Base-by-base conservation (phyloP, 2,113 vertebrate species). In the Columba livia region DNA sequence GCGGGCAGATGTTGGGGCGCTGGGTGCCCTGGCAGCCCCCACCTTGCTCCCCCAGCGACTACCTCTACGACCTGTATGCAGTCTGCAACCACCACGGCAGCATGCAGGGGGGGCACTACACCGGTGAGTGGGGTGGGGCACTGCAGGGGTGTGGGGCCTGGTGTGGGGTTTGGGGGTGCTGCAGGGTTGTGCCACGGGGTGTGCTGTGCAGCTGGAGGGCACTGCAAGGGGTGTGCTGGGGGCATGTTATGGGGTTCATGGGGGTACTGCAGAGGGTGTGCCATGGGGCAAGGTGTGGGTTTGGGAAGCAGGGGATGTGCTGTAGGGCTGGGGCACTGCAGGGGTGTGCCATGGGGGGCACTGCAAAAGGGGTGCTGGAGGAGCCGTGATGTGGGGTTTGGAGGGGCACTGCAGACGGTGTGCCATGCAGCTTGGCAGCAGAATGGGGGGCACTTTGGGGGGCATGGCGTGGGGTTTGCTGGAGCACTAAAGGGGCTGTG, bases 81-180 rank as follows among this genome's bases (percentile, higher is more conserved):
- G 99, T 99, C 95, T 99, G 99, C 97, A 99, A 99, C 97, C 99
- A 99, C 97, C 99, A 99, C 1, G 99, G 99, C 94, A 99, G 98
- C 84, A 98, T 99, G 98, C 99, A 99, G 72, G 99, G 99, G 4
- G 99, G 99, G 42, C 99, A 99, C 96, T 99, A 99, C 98, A 99
- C 99, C 85, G 99, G 99, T 99, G 94, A 98, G 97, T 12, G 6
- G 1, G 2, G 11, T 11, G 44, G 34, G 18, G 34, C 20, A 34
- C 21, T 18, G 40, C 2, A 2, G 16, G 34, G 24, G 23, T n/a
- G 44, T 44, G 42, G 42, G 42, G 42, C 42, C 7, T 7, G 23
- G 18, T 3, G 24, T 51, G 34, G 15, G 24, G 15, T 26, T 51
- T 32, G 23, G 58, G n/a, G 18, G 18, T 47, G 9, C 44, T 47